phyloP scores from a whole-genome alignment of 37 sponge, comb jelly and placozoan species.

The Sycon ciliatum region DNA sequence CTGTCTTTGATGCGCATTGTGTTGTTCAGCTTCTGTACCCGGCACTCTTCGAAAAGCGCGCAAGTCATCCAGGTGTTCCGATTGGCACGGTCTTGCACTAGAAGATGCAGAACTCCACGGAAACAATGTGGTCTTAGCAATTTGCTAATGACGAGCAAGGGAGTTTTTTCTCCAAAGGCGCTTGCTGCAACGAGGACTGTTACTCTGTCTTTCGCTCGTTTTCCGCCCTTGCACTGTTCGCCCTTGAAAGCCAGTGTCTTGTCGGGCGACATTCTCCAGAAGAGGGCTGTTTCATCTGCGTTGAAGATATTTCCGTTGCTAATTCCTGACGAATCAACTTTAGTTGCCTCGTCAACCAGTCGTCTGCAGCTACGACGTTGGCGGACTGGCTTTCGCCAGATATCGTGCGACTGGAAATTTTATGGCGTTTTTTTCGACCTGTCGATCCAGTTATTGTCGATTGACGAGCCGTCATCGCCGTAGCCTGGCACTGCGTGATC shows the following conservation, averaged over 20 bases:
- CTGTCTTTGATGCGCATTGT: background rate
- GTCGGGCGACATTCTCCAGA: slow-evolving; percentile 17
- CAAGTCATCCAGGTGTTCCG: slow-evolving; percentile 25
- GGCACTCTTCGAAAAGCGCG: slow-evolving; percentile 5
- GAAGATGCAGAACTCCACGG: background rate
- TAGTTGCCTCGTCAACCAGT: slow-evolving; percentile 1
- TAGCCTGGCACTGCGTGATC: background rate
- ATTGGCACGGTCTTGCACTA: slow-evolving; percentile 16
- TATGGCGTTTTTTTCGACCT: slow-evolving; percentile 14
- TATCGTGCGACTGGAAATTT: slow-evolving; percentile 1
- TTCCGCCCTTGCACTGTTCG: slow-evolving; percentile 13
- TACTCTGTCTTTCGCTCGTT: slow-evolving; percentile 2
- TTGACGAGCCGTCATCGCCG: slow-evolving; percentile 10
- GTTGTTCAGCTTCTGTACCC: background rate
- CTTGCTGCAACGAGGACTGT: slow-evolving; percentile 16
- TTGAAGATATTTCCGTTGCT: background rate
- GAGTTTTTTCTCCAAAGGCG: slow-evolving; percentile 3
- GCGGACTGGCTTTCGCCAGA: background rate
- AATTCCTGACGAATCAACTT: slow-evolving; percentile 1
- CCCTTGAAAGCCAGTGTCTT: slow-evolving; percentile 15
- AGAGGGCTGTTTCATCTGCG: slow-evolving; percentile 3
- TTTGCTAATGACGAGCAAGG: slow-evolving; percentile 16
- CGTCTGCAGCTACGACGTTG: background rate
- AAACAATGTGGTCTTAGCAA: slow-evolving; percentile 13
- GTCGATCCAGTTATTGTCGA: slow-evolving; percentile 19